Percentiles rank a stretch among this genome's conserved stretches.
Conservation (phyloP, 1,140 invertebrate species). For the Trachymyrmex septentrionalis region DNA sequence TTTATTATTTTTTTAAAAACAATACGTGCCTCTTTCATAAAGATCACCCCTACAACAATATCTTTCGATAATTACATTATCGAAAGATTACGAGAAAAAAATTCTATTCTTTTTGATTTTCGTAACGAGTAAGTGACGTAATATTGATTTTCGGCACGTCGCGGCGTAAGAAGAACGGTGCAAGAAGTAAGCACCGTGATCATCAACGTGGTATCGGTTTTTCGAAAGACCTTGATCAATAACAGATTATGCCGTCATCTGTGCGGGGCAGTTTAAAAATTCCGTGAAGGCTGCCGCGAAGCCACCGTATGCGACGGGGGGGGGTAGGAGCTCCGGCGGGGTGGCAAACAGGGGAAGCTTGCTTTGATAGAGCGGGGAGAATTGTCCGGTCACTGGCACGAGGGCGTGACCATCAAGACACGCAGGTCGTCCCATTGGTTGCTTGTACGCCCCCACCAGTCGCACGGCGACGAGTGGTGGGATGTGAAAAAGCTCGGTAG, state of each 20-base stretch:
- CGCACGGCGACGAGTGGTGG: slow-evolving; percentile 68
- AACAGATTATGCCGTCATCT: slow-evolving; percentile 86
- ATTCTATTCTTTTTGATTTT: not conserved
- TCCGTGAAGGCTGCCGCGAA: slow-evolving; percentile 83
- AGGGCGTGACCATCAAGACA: slow-evolving; percentile 83
- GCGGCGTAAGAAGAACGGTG: slow-evolving; percentile 28
- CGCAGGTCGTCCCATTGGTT: slow-evolving; percentile 83
- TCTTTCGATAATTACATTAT: too few species aligned
- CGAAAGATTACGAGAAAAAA: not conserved
- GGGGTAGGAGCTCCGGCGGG: slow-evolving; percentile 52
- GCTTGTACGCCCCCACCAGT: slow-evolving; percentile 79
- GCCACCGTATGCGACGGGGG: slow-evolving; percentile 69
- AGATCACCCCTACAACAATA: not conserved
- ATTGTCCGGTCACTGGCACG: slow-evolving; percentile 82
- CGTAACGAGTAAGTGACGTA: not conserved
- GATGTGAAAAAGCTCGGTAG: slow-evolving; percentile 81
- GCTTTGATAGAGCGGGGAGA: slow-evolving; percentile 72
- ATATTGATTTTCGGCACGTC: slow-evolving; percentile 2
- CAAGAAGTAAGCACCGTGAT: slow-evolving; percentile 71
- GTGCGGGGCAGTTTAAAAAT: slow-evolving; percentile 84
- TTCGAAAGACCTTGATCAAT: slow-evolving; percentile 83
- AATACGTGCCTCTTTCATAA: not conserved
- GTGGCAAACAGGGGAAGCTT: slow-evolving; percentile 67
- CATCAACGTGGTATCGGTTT: slow-evolving; percentile 79
- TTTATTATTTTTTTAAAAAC: not conserved